Evolutionary conservation across 2,113 vertebrate genomes (phyloP).

Genomic region (Thunnus thynnus): DNA sequence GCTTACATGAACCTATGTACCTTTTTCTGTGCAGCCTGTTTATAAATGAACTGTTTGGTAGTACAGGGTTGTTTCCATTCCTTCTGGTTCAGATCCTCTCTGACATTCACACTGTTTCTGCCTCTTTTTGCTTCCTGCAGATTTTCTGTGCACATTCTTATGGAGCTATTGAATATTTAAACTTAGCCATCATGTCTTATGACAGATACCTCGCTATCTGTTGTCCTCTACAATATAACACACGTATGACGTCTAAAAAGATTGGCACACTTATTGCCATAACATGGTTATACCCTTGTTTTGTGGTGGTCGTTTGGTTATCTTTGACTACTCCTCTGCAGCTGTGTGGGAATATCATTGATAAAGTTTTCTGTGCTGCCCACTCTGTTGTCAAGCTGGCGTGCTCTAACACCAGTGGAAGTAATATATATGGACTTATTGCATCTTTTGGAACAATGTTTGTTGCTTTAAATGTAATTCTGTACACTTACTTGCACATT

Average conservation of each 20-base stretch:
- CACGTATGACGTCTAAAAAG: neutral
- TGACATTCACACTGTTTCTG: too few species aligned
- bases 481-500: constrained; percentile 33
- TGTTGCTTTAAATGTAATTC: neutral
- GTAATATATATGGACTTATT: neutral
- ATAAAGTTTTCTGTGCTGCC: too few species aligned
- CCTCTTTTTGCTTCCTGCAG: too few species aligned
- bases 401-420: neutral
- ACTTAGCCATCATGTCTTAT: constrained; percentile 29
- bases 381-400: neutral
- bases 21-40: too few species aligned
- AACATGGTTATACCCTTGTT: constrained; percentile 58
- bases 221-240: constrained; percentile 27
- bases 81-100: too few species aligned
- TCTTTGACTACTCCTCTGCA: too few species aligned
- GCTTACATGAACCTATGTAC: too few species aligned
- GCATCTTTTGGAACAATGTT: too few species aligned
- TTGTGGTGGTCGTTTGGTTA: neutral
- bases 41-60: too few species aligned
- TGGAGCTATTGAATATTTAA: constrained; percentile 41
- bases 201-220: constrained; percentile 45
- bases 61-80: too few species aligned
- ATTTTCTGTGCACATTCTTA: constrained; percentile 59
- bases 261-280: neutral
- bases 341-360: too few species aligned